These are phyloP conservation scores for Danio rerio DNA, from an alignment of 2,113 vertebrate species.

Conservation along the genomic window DNA sequence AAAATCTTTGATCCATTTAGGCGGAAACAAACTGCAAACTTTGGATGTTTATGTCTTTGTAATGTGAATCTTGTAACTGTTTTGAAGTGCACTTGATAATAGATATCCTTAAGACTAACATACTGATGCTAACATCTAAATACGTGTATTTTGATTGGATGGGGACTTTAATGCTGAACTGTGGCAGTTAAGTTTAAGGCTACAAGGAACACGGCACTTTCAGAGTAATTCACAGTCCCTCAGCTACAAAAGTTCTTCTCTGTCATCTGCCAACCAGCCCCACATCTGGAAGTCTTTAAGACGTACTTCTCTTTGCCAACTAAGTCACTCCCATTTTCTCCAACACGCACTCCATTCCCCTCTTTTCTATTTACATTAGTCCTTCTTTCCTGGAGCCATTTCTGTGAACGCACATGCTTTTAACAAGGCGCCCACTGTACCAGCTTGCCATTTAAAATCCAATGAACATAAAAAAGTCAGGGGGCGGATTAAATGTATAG, in stretches of 20 bases:
- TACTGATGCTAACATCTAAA: no score
- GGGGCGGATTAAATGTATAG: neutral
- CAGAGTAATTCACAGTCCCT: neutral
- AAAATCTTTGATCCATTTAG: no score
- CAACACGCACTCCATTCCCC: constrained; percentile 23
- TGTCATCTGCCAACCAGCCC: constrained; percentile 60
- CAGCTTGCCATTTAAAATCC: constrained; percentile 18
- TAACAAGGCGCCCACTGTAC: constrained; percentile 61
- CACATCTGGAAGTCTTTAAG: constrained; percentile 84
- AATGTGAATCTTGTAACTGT: no score
- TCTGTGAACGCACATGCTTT: constrained; percentile 64
- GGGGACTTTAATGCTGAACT: no score
- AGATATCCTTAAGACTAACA: no score
- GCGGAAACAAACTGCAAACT: no score
- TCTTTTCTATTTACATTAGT: constrained; percentile 53
- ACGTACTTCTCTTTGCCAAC: constrained; percentile 75
- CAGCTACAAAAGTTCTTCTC: constrained; percentile 48
- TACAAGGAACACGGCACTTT: neutral
- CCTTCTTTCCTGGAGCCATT: constrained; percentile 49
- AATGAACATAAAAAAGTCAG: neutral
- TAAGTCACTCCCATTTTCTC: constrained; percentile 74
- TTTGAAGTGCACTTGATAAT: no score
- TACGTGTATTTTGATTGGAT: no score
- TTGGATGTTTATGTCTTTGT: no score
- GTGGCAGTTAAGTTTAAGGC: no score